phyloP scores from a whole-genome alignment of 2,888 invertebrate species.

The Emesis russula region DNA sequence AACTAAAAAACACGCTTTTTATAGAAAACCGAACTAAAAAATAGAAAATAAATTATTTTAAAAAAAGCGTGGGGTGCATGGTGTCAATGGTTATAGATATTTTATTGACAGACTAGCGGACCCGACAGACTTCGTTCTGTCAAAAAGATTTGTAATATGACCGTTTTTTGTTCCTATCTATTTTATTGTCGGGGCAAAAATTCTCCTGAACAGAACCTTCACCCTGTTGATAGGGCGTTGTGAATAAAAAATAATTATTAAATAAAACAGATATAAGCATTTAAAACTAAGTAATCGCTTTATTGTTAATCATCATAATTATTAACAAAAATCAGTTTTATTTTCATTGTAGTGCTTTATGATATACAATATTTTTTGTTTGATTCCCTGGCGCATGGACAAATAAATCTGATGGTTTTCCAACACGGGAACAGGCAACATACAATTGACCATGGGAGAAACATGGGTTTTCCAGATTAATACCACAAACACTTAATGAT shows the following conservation, averaged over 20 bases:
- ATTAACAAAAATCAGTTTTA: constrained; percentile 50
- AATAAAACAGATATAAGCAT: constrained; percentile 86
- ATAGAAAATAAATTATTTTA: no score
- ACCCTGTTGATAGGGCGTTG: constrained; percentile 86
- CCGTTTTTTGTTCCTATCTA: constrained; percentile 78
- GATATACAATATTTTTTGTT: constrained; percentile 85
- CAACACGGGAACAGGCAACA: constrained; percentile 88
- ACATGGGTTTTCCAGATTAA: constrained; percentile 85
- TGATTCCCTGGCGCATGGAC: constrained; percentile 81
- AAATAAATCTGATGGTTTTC: constrained; percentile 88
- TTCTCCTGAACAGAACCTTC: constrained; percentile 86
- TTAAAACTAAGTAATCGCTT: constrained; percentile 86
- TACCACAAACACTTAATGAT: constrained; percentile 85
- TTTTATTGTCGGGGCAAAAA: constrained; percentile 62
- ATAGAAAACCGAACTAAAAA: no score
- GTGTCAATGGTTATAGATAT: no score
- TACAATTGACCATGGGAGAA: constrained; percentile 87
- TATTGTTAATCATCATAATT: constrained; percentile 84
- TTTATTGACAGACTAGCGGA: constrained; percentile 34
- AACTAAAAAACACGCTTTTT: no score
- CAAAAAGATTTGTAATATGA: constrained; percentile 81
- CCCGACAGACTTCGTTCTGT: constrained; percentile 59
- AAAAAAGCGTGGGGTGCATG: no score
- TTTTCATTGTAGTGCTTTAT: constrained; percentile 83
- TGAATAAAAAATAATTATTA: constrained; percentile 85